Evolutionary conservation across 2,888 invertebrate genomes (phyloP).

Genomic region (Drosophila peninsularis): DNA sequence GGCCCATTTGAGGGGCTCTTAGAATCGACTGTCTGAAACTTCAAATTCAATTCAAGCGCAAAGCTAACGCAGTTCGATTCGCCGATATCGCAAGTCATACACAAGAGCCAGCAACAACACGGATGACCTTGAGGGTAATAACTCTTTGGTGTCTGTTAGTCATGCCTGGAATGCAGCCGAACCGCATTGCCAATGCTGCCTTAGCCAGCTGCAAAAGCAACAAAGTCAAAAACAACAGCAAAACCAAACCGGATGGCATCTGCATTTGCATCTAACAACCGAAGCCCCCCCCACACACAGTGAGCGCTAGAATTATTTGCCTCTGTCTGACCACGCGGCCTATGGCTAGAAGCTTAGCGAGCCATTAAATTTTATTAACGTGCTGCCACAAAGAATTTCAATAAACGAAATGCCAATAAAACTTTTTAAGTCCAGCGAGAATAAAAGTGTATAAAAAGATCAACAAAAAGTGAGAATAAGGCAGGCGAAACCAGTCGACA

Average conservation of each 20-base stretch:
- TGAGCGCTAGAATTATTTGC: conserved; percentile 31
- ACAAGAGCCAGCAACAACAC: conserved; percentile 29
- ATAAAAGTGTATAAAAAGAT: conserved; percentile 8
- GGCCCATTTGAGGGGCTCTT: conserved; percentile 18
- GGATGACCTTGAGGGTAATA: conserved; percentile 78
- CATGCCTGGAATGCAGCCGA: conserved; percentile 74
- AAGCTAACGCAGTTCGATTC: conserved; percentile 23
- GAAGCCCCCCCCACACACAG: conserved; percentile 29
- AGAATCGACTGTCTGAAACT: conserved; percentile 6
- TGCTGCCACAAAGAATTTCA: conserved; percentile 59
- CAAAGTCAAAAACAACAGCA: conserved; percentile 17
- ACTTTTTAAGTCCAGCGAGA: conserved; percentile 14
- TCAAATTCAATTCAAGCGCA: conserved; percentile 8
- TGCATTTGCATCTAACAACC: conserved; percentile 57
- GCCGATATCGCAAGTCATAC: conserved; percentile 40
- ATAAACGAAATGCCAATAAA: conserved; percentile 67
- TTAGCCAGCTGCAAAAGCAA: conserved; percentile 54
- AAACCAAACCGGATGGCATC: conserved; percentile 80
- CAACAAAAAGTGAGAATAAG: conserved; percentile 65
- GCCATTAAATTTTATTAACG: conserved; percentile 48
- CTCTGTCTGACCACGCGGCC: conserved; percentile 17
- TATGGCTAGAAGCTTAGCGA: conserved; percentile 26
- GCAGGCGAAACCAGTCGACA: conserved; percentile 66
- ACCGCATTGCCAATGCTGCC: conserved; percentile 65
- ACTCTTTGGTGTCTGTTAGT: conserved; percentile 70